These are phyloP conservation scores for Lepus europaeus DNA, from an alignment of 2,113 vertebrate species.

Conservation along the genomic window DNA sequence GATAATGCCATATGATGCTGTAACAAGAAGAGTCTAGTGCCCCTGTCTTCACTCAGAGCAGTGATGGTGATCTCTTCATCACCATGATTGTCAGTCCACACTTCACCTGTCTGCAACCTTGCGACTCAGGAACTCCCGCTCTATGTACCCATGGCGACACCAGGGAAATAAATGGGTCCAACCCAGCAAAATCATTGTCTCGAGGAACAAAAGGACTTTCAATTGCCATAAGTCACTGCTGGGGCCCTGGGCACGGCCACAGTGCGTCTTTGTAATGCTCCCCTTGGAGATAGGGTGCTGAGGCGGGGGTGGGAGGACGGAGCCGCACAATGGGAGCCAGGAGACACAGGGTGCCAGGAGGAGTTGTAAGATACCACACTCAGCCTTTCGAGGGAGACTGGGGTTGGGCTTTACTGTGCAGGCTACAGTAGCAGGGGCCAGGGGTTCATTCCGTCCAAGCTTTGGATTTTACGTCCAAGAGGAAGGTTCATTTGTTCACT, in stretches of 20 bases:
- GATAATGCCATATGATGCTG: not conserved
- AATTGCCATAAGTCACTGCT: not conserved
- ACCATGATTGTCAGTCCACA: not conserved
- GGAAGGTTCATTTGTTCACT: not conserved
- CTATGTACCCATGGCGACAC: rapidly evolving
- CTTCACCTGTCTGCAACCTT: not conserved
- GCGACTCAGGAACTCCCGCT: not conserved
- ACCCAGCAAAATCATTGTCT: not conserved
- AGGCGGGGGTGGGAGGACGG: rapidly evolving
- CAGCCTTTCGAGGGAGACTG: not conserved
- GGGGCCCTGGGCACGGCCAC: not conserved
- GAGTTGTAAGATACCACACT: not conserved
- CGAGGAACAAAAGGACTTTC: rapidly evolving
- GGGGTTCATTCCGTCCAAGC: not conserved
- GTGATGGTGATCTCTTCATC: not conserved
- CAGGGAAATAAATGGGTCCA: not conserved
- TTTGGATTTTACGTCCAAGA: not conserved
- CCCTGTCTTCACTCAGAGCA: not conserved
- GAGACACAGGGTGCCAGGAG: not conserved
- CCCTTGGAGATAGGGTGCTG: rapidly evolving
- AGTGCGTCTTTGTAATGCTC: rapidly evolving
- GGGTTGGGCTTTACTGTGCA: not conserved
- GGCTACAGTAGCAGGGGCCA: not conserved
- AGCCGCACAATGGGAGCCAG: not conserved
- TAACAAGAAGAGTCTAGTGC: not conserved